Evolutionary conservation across 1,140 invertebrate species (phyloP), one percentile per base, ranked within the genome.

Genomic region (Wiebesia pumilae): DNA sequence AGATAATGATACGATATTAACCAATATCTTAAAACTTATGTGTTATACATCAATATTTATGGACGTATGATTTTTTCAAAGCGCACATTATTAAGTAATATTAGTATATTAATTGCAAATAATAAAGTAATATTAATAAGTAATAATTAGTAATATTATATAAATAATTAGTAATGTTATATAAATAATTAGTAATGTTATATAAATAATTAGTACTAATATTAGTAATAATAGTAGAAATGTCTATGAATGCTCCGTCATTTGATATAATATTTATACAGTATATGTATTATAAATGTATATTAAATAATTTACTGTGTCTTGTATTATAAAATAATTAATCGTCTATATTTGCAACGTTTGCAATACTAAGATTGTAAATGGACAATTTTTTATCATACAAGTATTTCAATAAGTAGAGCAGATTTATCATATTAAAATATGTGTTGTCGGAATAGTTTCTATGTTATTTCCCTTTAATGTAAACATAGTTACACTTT

Each of bases 1-100:
- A 81, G 65, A 69, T 69, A 67, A 81, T 81, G 62, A 51, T 62
- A 38, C 14, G n/a, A 81, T 69, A 69, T 67, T 81, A 67, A 81
- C 80, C 38, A 27, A 62, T 81, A 38, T 30, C 30, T 65, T 54
- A 65, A 69, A 81, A 81, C 80, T 69, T n/a, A n/a, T n/a, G 33
- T 16, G 21, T 3, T 47, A 33, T 77, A 77, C 47, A 77, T 47
- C 73, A 77, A 40, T 27, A n/a, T 77, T 77, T 77, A 77, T 47
- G 12, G 40, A 38, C 7, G 1, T 40, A 27, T 73, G 38, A 40
- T 38, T 30, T n/a, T 67, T 67, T 67, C 30, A 30, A 4, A 67
- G 30, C 14, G 19, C 10, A 19, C 30, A 14, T 27, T 65, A 67
- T 30, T 67, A n/a, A n/a, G n/a, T n/a, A n/a, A n/a, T n/a, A n/a